Evolutionary conservation across 2,797 vertebrate species (phyloP).

Genomic region (Cossypha niveicapilla): DNA sequence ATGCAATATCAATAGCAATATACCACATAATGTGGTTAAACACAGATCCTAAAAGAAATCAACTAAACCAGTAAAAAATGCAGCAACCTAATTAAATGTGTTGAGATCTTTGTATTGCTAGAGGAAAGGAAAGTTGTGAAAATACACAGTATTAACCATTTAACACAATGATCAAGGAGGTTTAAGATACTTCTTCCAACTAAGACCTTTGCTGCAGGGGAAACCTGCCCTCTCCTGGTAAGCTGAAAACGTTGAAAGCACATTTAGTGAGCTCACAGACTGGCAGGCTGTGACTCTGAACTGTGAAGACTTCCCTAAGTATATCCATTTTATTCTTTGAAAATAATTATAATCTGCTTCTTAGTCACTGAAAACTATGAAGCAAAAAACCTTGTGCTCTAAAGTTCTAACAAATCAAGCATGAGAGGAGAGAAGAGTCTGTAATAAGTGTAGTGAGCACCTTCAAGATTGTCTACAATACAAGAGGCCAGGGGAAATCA

Average conservation of each 20-base stretch:
- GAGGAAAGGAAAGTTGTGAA: background rate
- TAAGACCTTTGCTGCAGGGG: background rate
- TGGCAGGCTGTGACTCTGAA: background rate
- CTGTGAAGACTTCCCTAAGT: background rate
- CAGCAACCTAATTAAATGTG: background rate
- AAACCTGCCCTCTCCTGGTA: conserved; percentile 37
- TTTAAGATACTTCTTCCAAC: background rate
- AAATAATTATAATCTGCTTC: background rate
- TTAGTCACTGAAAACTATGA: background rate
- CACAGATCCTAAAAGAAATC: background rate
- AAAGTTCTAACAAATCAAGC: background rate
- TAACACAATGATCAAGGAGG: background rate
- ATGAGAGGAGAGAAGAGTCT: background rate
- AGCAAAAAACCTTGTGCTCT: background rate
- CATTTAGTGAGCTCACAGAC: background rate
- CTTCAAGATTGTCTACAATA: background rate
- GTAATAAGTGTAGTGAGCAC: background rate
- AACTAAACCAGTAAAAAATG: background rate
- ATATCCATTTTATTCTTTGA: background rate
- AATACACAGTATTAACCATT: background rate
- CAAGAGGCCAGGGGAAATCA: background rate
- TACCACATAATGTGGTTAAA: background rate
- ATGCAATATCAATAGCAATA: background rate
- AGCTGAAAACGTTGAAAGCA: background rate
- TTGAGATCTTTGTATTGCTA: background rate